A percentile compares a stretch with the other conserved stretches of the same genome.
Conservation (phyloP, 1,140 invertebrate species). For the Cherax quadricarinatus region DNA sequence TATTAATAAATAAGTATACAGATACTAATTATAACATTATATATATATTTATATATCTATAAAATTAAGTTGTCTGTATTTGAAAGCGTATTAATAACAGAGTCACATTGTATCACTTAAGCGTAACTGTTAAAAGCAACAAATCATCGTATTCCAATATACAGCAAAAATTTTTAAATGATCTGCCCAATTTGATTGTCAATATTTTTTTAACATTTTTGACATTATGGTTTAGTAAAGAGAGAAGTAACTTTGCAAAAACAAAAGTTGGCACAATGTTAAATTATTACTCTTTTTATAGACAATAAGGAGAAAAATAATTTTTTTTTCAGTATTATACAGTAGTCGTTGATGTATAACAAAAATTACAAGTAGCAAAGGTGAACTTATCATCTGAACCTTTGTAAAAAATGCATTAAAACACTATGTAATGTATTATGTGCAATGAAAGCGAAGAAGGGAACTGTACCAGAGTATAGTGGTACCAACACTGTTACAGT, state of each 20-base stretch:
- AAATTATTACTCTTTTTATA: neutral
- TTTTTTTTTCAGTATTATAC: neutral
- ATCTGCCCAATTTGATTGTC: slow-evolving; percentile 1
- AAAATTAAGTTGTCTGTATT: neutral
- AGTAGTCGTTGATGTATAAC: too few species aligned
- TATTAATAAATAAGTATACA: slow-evolving; percentile 2
- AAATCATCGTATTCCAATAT: neutral
- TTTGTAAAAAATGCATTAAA: too few species aligned
- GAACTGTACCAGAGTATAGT: too few species aligned
- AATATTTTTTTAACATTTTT: neutral
- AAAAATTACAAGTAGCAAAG: too few species aligned
- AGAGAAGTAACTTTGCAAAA: neutral
- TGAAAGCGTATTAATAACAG: neutral
- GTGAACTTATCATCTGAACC: too few species aligned
- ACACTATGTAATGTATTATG: too few species aligned
- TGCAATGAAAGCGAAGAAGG: too few species aligned
- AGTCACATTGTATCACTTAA: neutral
- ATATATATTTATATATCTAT: neutral
- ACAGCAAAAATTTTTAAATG: neutral
- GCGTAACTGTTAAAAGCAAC: neutral
- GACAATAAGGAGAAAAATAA: neutral
- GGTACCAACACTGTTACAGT: too few species aligned
- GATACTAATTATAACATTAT: neutral
- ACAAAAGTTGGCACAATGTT: neutral
- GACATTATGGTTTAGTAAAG: neutral